Base-by-base conservation (phyloP, 2,888 invertebrate species). In the Ophonus ardosiacus region DNA sequence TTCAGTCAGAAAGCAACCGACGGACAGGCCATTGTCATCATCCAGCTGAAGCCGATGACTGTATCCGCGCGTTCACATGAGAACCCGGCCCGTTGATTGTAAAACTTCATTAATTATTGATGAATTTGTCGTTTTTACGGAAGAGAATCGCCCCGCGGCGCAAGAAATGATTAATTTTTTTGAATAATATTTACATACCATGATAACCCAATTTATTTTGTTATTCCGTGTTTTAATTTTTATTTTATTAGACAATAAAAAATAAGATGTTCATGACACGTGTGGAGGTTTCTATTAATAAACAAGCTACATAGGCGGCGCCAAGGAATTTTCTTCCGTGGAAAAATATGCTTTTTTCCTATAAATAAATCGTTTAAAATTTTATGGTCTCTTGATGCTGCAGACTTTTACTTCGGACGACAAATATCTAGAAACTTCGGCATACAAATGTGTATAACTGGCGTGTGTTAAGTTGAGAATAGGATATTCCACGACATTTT, bases 171-270 rank as follows among this genome's bases (percentile, higher is more conserved):
- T 74, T 74, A 74, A 74, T 74, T 74, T 74, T 56, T 74, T 74
- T 17, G 74, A 74, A 74, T 74, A 74, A 74, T 74, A 74, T 74
- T 74, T 74, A 56, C 74, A 74, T 74, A 51, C 18, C 74, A 8
- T 74, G 74, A 74, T 74, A 74, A 74, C 74, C 74, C 74, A 74
- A 74, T 74, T 74, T 74, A 51, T 74, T 51, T 74, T 74, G 74
- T 74, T 74, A 56, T 74, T 74, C 10, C 38, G 38, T 68, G 68
- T 68, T 38, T 68, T 68, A 68, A 68, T 68, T 68, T 68, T 68
- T 68, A 68, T 68, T 68, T 68, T 68, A 68, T 68, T 68, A 68
- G 68, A 68, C 68, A 68, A 68, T 68, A 68, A 68, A 68, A 63
- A 68, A 68, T 68, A 68, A 38, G 68, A 68, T 68, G 68, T 68